phyloP scores from a whole-genome alignment of 2,797 vertebrate genomes.

The Petrocephalus sullivani region DNA sequence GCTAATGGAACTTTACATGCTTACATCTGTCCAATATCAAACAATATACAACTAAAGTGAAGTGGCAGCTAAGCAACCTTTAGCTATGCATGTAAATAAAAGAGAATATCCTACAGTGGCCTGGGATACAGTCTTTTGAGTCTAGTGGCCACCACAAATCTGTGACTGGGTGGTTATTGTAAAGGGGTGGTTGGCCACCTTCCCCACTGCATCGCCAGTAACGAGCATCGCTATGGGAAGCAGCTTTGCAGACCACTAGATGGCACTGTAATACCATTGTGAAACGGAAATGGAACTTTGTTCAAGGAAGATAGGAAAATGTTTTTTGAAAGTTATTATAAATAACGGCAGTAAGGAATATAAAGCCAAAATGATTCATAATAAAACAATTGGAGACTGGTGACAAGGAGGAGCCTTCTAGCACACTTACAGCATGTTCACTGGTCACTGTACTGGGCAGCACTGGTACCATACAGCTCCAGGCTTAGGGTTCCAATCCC shows the following conservation, averaged over 20 bases:
- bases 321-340: neutral
- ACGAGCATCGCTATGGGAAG: neutral
- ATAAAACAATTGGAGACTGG: neutral
- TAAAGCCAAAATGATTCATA: neutral
- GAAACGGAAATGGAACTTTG: neutral
- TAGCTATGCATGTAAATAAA: neutral
- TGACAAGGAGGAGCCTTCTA: neutral
- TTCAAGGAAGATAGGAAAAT: neutral
- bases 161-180: neutral
- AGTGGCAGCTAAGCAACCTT: neutral
- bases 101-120: neutral
- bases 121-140: neutral
- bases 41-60: neutral
- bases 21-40: neutral
- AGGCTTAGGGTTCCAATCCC: neutral
- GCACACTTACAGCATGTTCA: neutral
- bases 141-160: neutral
- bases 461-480: neutral
- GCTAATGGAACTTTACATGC: neutral
- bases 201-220: neutral
- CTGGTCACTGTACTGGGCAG: neutral
- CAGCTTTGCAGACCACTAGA: slow-evolving; percentile 33
- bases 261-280: slow-evolving; percentile 44
- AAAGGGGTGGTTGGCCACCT: neutral
- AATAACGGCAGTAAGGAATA: neutral